Conservation (phyloP, 1,140 invertebrate genomes). For the Oedothorax gibbosus region DNA sequence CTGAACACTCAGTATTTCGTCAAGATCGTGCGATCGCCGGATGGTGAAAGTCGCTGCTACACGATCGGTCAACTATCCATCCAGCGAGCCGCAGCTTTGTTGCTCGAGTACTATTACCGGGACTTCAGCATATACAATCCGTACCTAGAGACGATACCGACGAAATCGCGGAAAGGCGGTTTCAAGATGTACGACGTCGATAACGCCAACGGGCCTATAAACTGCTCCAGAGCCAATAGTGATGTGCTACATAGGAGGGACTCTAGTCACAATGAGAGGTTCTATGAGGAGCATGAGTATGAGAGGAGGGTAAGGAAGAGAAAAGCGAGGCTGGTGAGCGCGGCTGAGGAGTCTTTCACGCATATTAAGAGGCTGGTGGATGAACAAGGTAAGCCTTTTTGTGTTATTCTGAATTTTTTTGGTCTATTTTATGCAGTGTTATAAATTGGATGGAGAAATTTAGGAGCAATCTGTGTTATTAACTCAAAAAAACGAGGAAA, state of each 20-base stretch:
- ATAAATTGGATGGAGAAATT: too few relatives aligned
- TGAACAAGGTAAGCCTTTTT: conserved; percentile 69
- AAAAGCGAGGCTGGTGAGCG: conserved; percentile 86
- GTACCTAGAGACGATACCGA: conserved; percentile 89
- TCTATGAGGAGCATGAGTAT: conserved; percentile 98
- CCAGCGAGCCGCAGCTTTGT: conserved; percentile 93
- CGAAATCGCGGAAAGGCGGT: conserved; percentile 70
- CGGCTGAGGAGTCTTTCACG: conserved; percentile 96
- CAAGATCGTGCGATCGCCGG: conserved; percentile 91
- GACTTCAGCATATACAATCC: conserved; percentile 98
- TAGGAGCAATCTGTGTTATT: too few relatives aligned
- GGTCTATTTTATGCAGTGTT: too few relatives aligned
- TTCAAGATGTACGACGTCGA: conserved; percentile 86
- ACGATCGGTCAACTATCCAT: conserved; percentile 92
- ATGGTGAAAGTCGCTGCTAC: conserved; percentile 81
- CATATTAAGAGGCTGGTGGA: conserved; percentile 82
- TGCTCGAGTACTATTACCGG: conserved; percentile 94
- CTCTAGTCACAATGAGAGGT: conserved; percentile 89
- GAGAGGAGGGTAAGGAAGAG: conserved; percentile 92
- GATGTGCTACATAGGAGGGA: conserved; percentile 38
- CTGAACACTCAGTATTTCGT: conserved; percentile 89
- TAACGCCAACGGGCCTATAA: conserved; percentile 69
- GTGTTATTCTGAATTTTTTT: too few relatives aligned
- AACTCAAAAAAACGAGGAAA: too few relatives aligned
- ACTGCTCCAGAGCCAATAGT: conserved; percentile 74